phyloP scores from a whole-genome alignment of 1,140 invertebrate genomes.

The Apis florea region DNA sequence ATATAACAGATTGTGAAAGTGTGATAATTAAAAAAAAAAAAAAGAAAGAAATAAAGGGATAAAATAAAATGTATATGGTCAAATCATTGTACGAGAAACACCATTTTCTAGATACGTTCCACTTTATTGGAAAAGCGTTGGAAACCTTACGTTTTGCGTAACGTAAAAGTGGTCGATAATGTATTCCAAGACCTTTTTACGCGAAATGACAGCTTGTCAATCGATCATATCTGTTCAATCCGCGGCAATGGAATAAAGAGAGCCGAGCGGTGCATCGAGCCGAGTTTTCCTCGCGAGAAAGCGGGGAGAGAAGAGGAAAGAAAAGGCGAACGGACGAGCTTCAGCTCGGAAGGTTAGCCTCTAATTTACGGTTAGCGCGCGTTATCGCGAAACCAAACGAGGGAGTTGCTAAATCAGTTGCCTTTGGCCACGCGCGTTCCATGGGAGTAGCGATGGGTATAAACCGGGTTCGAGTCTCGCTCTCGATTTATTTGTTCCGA shows the following conservation, averaged over 20 bases:
- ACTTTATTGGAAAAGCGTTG: too few relatives aligned
- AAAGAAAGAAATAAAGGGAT: too few relatives aligned
- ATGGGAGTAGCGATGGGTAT: background rate
- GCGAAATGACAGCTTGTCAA: background rate
- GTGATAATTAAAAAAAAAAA: too few relatives aligned
- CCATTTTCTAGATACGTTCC: too few relatives aligned
- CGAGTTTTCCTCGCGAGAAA: constrained; percentile 7
- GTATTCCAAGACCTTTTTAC: too few relatives aligned
- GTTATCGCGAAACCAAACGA: constrained; percentile 47
- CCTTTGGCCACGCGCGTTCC: background rate
- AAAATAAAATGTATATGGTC: too few relatives aligned
- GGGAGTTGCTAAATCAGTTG: constrained; percentile 50
- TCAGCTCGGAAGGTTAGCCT: background rate
- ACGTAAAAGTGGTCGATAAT: too few relatives aligned
- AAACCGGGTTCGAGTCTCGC: too few relatives aligned
- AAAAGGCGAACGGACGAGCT: background rate
- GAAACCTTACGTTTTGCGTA: too few relatives aligned
- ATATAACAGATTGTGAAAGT: too few relatives aligned
- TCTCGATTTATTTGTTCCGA: background rate
- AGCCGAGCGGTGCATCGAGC: too few relatives aligned
- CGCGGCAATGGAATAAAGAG: background rate
- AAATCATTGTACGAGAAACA: too few relatives aligned
- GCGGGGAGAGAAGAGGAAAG: background rate
- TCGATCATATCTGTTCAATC: background rate
- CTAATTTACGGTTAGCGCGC: constrained; percentile 48